These are phyloP conservation scores for Pyrocephalus nanus DNA, from an alignment of 2,797 vertebrate species.

Conservation along the genomic window DNA sequence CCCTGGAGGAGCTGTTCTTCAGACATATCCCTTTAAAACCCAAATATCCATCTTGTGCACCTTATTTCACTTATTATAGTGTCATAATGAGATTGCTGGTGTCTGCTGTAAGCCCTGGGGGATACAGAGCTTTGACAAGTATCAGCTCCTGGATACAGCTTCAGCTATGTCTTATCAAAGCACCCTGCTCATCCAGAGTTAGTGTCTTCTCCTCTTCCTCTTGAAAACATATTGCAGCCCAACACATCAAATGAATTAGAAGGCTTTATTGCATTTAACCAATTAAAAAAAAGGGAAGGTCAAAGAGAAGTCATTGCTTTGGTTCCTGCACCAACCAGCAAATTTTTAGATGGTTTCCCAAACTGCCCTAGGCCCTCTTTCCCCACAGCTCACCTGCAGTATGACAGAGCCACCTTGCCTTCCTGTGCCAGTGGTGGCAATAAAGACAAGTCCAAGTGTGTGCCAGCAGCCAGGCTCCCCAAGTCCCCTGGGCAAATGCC, in stretches of 20 bases:
- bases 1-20: not conserved
- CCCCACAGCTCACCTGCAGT: not conserved
- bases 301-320: not conserved
- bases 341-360: not conserved
- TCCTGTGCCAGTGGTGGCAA: fast-evolving
- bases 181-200: not conserved
- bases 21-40: not conserved
- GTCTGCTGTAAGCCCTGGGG: not conserved
- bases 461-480: not conserved
- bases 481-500: not conserved
- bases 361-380: not conserved
- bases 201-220: not conserved
- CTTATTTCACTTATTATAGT: not conserved
- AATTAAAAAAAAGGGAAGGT: not conserved
- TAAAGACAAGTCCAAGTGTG: not conserved
- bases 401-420: not conserved
- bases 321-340: not conserved
- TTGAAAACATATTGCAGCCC: not conserved
- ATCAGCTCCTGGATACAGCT: not conserved
- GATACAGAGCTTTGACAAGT: not conserved
- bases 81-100: not conserved
- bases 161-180: not conserved
- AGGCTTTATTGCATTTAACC: not conserved
- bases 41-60: too few relatives aligned
- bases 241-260: not conserved